phyloP scores from a whole-genome alignment of 2,113 vertebrate species.

The Lates calcarifer region DNA sequence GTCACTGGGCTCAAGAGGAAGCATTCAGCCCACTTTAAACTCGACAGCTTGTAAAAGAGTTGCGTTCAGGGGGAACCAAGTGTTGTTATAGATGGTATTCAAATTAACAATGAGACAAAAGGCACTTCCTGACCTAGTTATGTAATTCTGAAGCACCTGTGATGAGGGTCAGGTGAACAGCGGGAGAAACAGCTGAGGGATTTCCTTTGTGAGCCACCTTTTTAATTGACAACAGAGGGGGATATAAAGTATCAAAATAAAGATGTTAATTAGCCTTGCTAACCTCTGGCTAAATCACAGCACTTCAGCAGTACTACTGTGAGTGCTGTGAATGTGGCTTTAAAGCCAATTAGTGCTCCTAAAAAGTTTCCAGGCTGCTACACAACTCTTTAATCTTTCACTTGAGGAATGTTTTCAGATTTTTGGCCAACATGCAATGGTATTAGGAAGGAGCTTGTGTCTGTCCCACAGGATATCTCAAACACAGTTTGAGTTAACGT shows the following conservation, averaged over 20 bases:
- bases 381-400: conserved; percentile 21
- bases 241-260: conserved; percentile 61
- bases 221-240: conserved; percentile 59
- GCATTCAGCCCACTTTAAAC: conserved; percentile 43
- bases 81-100: conserved; percentile 37
- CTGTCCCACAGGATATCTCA: too few relatives aligned
- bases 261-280: conserved; percentile 54
- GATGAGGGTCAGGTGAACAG: conserved; percentile 56
- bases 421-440: neutral
- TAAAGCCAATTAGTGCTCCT: conserved; percentile 44
- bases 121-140: conserved; percentile 41
- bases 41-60: conserved; percentile 36
- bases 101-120: conserved; percentile 38
- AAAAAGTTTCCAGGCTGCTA: conserved; percentile 27
- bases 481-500: too few relatives aligned
- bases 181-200: conserved; percentile 31
- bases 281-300: conserved; percentile 43
- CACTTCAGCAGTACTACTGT: conserved; percentile 36
- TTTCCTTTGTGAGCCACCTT: conserved; percentile 55
- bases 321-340: conserved; percentile 3
- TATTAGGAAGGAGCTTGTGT: neutral
- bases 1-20: conserved; percentile 61
- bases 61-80: conserved; percentile 27
- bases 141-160: conserved; percentile 32
- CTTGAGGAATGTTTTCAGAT: conserved; percentile 10